Evolutionary conservation across 2,113 vertebrate species (phyloP).

Genomic region (Etheostoma cragini): DNA sequence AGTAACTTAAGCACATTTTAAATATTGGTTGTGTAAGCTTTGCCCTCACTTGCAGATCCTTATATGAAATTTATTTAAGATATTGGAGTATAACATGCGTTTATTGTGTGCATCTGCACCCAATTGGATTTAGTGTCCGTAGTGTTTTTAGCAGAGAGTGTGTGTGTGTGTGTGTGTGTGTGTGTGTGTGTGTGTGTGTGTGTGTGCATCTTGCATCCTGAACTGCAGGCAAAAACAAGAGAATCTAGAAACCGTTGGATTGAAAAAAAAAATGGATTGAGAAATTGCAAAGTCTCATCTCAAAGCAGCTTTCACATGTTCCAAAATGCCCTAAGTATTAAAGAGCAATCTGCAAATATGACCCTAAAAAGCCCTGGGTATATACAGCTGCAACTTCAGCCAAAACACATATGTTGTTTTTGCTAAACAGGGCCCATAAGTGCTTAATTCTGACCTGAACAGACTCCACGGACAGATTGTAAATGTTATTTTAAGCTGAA

Average conservation of each 20-base stretch:
- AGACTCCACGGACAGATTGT: neutral
- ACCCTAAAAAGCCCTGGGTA: conserved; percentile 34
- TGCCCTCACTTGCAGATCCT: neutral
- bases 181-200: neutral
- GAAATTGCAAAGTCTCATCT: conserved; percentile 44
- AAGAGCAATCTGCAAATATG: conserved; percentile 47
- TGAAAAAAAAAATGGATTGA: conserved; percentile 44
- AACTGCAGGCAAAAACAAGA: conserved; percentile 13
- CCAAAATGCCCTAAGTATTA: conserved; percentile 30
- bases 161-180: neutral
- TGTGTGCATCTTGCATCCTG: conserved; percentile 2
- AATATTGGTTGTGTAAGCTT: neutral
- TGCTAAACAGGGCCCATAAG: conserved; percentile 11
- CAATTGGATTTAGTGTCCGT: neutral
- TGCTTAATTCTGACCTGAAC: conserved; percentile 8
- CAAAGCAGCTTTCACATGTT: conserved; percentile 45
- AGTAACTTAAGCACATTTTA: neutral
- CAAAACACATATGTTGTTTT: conserved; percentile 64
- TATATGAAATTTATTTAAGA: conserved; percentile 22
- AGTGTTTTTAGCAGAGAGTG: neutral
- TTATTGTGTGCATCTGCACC: neutral
- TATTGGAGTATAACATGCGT: neutral
- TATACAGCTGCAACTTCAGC: conserved; percentile 34
- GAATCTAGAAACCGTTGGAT: conserved; percentile 48
- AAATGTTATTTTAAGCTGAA: conserved; percentile 2